phyloP scores from a whole-genome alignment of 2,113 vertebrate species.

The Microtus richardsoni region DNA sequence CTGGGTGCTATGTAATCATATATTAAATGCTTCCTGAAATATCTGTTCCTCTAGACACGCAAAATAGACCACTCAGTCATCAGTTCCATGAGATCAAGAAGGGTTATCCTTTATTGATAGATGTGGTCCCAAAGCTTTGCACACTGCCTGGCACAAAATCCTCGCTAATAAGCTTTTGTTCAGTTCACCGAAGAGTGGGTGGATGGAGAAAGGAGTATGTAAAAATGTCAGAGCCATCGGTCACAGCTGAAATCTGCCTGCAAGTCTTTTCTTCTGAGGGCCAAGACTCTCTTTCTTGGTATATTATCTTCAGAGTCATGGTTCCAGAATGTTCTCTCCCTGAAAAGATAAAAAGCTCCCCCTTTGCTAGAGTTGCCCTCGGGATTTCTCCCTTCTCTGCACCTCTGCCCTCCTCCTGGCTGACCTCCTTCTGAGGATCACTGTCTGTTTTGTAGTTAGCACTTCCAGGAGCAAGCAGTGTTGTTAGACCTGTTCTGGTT shows the following conservation, averaged over 20 bases:
- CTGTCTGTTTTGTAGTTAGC: not conserved
- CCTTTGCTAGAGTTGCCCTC: not conserved
- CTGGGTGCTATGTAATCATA: not conserved
- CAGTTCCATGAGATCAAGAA: not conserved
- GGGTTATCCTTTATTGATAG: not conserved
- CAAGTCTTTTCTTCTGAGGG: not conserved
- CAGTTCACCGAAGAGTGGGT: not conserved
- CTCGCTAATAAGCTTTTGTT: not conserved
- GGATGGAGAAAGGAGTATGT: not conserved
- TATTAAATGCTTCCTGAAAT: not conserved
- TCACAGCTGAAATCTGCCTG: not conserved
- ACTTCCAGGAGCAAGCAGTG: accelerated
- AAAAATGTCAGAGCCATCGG: not conserved
- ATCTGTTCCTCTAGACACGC: not conserved
- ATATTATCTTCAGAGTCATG: not conserved
- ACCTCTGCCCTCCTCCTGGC: not conserved
- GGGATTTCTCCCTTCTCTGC: not conserved
- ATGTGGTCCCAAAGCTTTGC: not conserved
- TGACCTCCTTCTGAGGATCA: not conserved
- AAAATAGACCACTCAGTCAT: not conserved
- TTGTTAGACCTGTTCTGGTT: not conserved
- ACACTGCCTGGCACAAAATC: not conserved
- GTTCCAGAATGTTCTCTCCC: not conserved
- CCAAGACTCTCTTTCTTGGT: not conserved
- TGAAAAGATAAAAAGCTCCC: not conserved